Evolutionary conservation across 2,797 vertebrate species (phyloP), one percentile per base, ranked within the genome.

Genomic region (Hypotaenidia philippensis): DNA sequence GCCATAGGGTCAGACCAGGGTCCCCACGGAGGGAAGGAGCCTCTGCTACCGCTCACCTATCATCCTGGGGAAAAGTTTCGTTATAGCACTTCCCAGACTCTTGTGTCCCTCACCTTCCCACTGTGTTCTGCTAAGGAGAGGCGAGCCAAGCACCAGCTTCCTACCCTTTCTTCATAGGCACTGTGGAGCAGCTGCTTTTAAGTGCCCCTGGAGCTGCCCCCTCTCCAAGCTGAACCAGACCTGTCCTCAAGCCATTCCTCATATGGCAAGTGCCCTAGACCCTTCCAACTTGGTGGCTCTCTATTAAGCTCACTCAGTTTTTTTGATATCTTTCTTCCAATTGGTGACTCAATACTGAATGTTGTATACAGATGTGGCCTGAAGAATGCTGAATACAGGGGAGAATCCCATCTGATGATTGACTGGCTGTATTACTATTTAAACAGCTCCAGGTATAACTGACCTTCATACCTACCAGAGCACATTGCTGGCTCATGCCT

Each of bases 61-160:
- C 1, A 1, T 61, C 34, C 13, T 26, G 10, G 29, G 22, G 20
- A 75, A 40, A 71, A 8, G 2, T 50, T 66, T 79, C 8, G 26
- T 36, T 27, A 31, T 3, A 3, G 23, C 13, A 10, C 40, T 14
- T 55, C 14, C 7, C 17, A 82, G 16, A 5, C 5, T 52, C 22
- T 61, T 0, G 0, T 34, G 19, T 60, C 10, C 5, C 10, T 59
- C 32, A 26, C 12, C 2, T 5, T 66, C 6, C 14, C 3, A 1
- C 31, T 53, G 7, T n/a, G 25, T 6, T 2, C 34, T 3, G 1
- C 10, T 20, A 36, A 69, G 68, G 59, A 83, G 31, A 36, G 6
- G 5, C 27, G 0, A 1, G 6, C 6, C 27, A 0, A 1, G 6
- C 13, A 83, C 15, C 5, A n/a, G 2, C 10, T 69, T 8, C 9